Conservation (phyloP, 2,888 invertebrate genomes). For the Nezara viridula region DNA sequence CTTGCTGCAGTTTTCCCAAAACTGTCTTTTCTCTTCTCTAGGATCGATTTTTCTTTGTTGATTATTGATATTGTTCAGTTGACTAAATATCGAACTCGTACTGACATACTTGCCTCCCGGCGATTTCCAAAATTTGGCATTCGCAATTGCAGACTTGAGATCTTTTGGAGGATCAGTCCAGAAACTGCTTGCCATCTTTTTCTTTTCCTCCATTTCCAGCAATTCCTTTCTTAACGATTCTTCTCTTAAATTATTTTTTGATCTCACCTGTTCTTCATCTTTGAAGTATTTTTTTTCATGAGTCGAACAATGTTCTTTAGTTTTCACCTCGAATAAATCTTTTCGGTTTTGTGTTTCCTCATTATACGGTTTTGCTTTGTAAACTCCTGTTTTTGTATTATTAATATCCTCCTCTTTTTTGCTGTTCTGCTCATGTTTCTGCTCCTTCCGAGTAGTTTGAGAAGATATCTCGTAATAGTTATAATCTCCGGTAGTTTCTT, state of each 20-base stretch:
- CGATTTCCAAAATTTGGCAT: slow-evolving; percentile 45
- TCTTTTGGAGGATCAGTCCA: slow-evolving; percentile 63
- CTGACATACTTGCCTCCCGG: slow-evolving; percentile 49
- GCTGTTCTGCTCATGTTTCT: neutral
- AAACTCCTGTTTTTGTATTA: neutral
- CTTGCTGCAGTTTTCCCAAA: slow-evolving; percentile 63
- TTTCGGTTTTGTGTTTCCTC: neutral
- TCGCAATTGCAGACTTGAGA: slow-evolving; percentile 56
- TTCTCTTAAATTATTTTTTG: slow-evolving; percentile 15
- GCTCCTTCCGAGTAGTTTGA: neutral
- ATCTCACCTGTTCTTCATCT: neutral
- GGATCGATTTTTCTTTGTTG: slow-evolving; percentile 60
- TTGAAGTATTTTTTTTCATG: slow-evolving; percentile 8
- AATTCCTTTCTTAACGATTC: slow-evolving; percentile 39
- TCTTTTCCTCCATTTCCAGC: slow-evolving; percentile 46
- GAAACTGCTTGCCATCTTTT: slow-evolving; percentile 46
- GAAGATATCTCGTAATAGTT: slow-evolving; percentile 17
- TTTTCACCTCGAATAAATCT: neutral
- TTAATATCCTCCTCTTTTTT: neutral
- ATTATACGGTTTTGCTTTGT: neutral
- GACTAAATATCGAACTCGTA: slow-evolving; percentile 62
- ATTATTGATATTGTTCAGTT: slow-evolving; percentile 60
- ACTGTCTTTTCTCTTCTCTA: slow-evolving; percentile 62
- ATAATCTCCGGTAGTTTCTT: neutral
- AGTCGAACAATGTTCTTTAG: neutral